Base-by-base conservation (phyloP, 2,888 invertebrate genomes). In the Galeruca laticollis region DNA sequence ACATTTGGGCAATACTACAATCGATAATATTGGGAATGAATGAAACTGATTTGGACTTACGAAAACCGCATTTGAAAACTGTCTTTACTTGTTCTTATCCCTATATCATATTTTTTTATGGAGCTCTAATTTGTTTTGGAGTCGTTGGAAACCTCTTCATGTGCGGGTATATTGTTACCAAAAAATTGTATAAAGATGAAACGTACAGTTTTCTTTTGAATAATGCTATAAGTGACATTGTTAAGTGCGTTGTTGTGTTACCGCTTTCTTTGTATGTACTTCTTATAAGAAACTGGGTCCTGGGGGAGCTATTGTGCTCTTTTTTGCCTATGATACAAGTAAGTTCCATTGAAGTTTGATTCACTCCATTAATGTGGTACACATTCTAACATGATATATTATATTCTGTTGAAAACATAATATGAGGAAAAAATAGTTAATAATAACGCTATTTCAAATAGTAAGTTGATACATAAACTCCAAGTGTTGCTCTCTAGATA, bases 281-380 rank as follows among this genome's bases (percentile, higher is more conserved):
- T 77, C 85, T 93, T 47, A 86, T 92, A 69, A 90, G 91, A 80
- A 92, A 93, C 82, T 93, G 92, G 92, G 87, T 92, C 71, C 90
- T 92, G 77, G 93, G 93, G 8, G 89, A 90, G 76, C 89, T 92
- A 75, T 82, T 93, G 71, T 93, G 93, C 84, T 91, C 89, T 81
- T 90, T 92, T 80, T 81, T 92, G 75, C 93, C 93, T 0, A 92
- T 93, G 90, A 81, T 93, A 77, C 93, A 93, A 88, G 91, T 91
- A 80, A 85, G 87, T 82, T 31, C 18, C 35, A 3, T 33, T 57
- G 35, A 5, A 26, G 26, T 26, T 26, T 26, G 5, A 26, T 26
- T 26, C 26, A 26, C n/a, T n/a, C n/a, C 5, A 26, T 26, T 26
- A 6, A 26, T 26, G 6, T 5, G 6, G 26, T 26, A 6, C 26